These are phyloP conservation scores for Cephalotes varians DNA, from an alignment of 2,888 invertebrate species.

Conservation along the genomic window DNA sequence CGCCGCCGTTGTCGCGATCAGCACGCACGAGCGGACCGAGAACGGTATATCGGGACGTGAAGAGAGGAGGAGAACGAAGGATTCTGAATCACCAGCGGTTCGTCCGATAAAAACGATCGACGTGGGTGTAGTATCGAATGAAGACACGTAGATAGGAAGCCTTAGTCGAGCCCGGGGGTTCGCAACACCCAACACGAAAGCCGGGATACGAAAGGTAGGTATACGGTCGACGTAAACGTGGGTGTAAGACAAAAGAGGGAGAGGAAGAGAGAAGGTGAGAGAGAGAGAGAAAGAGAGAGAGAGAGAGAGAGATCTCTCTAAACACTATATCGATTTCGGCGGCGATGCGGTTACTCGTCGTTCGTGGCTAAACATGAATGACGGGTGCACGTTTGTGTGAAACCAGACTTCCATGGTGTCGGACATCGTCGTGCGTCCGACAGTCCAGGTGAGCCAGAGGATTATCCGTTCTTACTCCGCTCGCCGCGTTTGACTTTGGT, in stretches of 20 bases:
- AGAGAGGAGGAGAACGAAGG: neutral
- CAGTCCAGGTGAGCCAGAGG: neutral
- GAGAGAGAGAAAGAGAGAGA: slow-evolving; percentile 47
- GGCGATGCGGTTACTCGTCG: slow-evolving; percentile 64
- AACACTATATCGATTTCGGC: slow-evolving; percentile 82
- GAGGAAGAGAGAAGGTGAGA: slow-evolving; percentile 41
- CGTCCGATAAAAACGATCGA: slow-evolving; percentile 34
- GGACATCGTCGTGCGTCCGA: neutral
- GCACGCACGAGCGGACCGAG: slow-evolving; percentile 18
- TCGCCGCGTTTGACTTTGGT: neutral
- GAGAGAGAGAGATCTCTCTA: slow-evolving; percentile 71
- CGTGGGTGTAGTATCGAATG: slow-evolving; percentile 37
- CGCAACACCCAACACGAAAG: slow-evolving; percentile 54
- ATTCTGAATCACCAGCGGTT: slow-evolving; percentile 28
- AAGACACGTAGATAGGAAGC: slow-evolving; percentile 52
- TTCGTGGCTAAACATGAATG: slow-evolving; percentile 68
- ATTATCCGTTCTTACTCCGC: neutral
- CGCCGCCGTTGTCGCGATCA: neutral
- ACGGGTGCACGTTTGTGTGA: slow-evolving; percentile 34
- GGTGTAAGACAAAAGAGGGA: slow-evolving; percentile 71
- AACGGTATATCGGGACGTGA: slow-evolving; percentile 1
- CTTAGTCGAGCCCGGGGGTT: slow-evolving; percentile 49
- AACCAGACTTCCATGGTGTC: neutral
- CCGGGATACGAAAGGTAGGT: slow-evolving; percentile 53
- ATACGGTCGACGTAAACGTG: slow-evolving; percentile 69